Evolutionary conservation across 1,140 invertebrate genomes (phyloP).

Genomic region (Trialeurodes vaporariorum): DNA sequence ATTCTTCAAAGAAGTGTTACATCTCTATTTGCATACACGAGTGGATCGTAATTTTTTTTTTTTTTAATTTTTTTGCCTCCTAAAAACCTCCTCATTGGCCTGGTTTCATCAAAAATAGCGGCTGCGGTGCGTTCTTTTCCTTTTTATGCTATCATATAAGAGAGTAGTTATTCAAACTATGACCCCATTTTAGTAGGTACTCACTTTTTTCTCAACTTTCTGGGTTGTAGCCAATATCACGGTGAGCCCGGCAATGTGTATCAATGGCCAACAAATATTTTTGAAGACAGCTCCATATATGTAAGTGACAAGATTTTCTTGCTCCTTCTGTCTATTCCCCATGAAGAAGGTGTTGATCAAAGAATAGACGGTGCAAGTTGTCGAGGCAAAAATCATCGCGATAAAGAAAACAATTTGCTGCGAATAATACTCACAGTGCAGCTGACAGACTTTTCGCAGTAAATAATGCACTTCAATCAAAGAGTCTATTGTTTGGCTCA

Average conservation of each 20-base stretch:
- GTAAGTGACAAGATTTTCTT: background rate
- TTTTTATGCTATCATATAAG: no score
- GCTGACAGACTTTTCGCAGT: background rate
- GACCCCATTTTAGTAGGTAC: no score
- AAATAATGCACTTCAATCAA: background rate
- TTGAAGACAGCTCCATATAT: background rate
- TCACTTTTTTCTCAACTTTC: background rate
- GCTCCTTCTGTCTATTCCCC: background rate
- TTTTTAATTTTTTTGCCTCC: no score
- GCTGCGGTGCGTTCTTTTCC: no score
- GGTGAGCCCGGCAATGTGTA: background rate
- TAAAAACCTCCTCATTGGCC: no score
- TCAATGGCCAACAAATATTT: background rate
- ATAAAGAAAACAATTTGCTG: background rate
- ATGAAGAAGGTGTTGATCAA: background rate
- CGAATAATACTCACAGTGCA: background rate
- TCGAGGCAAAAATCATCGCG: background rate
- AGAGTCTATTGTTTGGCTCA: background rate
- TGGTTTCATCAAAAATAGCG: no score
- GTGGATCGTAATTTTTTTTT: no score
- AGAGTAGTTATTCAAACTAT: no score
- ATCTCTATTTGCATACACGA: no score
- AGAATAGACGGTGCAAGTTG: background rate
- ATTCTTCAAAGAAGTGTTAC: no score
- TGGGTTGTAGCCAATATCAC: background rate